Evolutionary conservation across 2,888 invertebrate genomes (phyloP).

Genomic region (Polyommatus icarus): DNA sequence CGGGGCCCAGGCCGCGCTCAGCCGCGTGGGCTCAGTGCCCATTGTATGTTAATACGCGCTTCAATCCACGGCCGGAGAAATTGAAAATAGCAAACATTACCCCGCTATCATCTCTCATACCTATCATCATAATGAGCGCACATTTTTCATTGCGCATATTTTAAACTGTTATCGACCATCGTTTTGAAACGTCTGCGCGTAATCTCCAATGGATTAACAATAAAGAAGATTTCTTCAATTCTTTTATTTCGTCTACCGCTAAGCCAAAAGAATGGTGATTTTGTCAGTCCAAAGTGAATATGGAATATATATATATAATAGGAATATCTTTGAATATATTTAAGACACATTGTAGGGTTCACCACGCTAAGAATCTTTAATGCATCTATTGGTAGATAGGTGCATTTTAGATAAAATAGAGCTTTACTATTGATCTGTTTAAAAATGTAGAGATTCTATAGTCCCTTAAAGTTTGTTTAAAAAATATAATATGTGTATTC

Average conservation of each 20-base stretch:
- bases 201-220: not conserved
- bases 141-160: conserved; percentile 1
- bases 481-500: not conserved
- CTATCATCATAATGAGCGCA: conserved; percentile 16
- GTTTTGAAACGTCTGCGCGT: not conserved
- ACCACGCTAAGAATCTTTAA: not conserved
- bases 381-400: not conserved
- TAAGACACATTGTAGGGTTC: not conserved
- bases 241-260: not conserved
- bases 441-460: not conserved
- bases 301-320: too few relatives aligned
- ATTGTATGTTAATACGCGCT: conserved; percentile 56
- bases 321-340: conserved; percentile 43
- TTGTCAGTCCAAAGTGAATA: not conserved
- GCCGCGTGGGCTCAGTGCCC: conserved; percentile 54
- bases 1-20: conserved; percentile 48
- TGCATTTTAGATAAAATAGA: not conserved
- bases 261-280: not conserved
- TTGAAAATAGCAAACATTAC: conserved; percentile 47
- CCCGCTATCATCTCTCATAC: conserved; percentile 32
- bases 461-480: not conserved
- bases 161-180: conserved; percentile 6
- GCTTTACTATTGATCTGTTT: not conserved
- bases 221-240: not conserved
- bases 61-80: conserved; percentile 53